A percentile compares a stretch with the other conserved stretches of the same genome.
phyloP scores from a whole-genome alignment of 2,888 invertebrate species.

The Clunio marinus region DNA sequence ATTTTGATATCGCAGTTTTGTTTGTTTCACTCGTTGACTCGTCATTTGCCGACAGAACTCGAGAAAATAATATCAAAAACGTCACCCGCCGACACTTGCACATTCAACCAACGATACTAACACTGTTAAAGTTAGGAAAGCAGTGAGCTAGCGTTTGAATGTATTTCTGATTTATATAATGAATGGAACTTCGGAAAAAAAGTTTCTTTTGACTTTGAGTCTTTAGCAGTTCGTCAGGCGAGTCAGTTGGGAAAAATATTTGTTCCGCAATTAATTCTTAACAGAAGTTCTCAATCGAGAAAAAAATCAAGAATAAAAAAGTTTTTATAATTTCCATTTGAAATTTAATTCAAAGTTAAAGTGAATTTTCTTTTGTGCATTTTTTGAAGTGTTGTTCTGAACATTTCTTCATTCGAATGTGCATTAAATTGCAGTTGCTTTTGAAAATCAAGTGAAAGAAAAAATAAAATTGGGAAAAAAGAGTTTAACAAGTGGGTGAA shows the following conservation, averaged over 20 bases:
- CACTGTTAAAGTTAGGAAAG: background rate
- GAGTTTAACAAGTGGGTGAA: slow-evolving; percentile 8
- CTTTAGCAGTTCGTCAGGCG: slow-evolving; percentile 35
- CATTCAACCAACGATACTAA: background rate
- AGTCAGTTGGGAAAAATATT: slow-evolving; percentile 34
- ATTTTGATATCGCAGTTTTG: slow-evolving; percentile 31
- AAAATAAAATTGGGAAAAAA: background rate
- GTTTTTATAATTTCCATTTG: background rate
- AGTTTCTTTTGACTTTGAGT: slow-evolving; percentile 39
- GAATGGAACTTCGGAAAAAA: slow-evolving; percentile 39
- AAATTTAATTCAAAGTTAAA: too few species aligned
- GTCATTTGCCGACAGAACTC: slow-evolving; percentile 31
- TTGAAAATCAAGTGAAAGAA: background rate
- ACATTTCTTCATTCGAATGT: background rate
- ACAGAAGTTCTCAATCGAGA: background rate
- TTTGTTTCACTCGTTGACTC: slow-evolving; percentile 5
- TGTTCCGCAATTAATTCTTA: slow-evolving; percentile 17
- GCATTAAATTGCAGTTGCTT: background rate
- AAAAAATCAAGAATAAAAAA: slow-evolving; percentile 5
- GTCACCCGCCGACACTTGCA: slow-evolving; percentile 23
- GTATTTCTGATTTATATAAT: slow-evolving; percentile 39
- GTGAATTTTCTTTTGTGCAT: slow-evolving; percentile 1
- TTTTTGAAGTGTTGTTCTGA: background rate
- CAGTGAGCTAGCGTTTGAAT: slow-evolving; percentile 12
- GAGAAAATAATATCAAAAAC: slow-evolving; percentile 25